Evolutionary conservation across 30 jellyfish, hydroid and myxozoan genomes (phyloP), one percentile per base, ranked within the genome.

Genomic region (Rhopilema esculentum): DNA sequence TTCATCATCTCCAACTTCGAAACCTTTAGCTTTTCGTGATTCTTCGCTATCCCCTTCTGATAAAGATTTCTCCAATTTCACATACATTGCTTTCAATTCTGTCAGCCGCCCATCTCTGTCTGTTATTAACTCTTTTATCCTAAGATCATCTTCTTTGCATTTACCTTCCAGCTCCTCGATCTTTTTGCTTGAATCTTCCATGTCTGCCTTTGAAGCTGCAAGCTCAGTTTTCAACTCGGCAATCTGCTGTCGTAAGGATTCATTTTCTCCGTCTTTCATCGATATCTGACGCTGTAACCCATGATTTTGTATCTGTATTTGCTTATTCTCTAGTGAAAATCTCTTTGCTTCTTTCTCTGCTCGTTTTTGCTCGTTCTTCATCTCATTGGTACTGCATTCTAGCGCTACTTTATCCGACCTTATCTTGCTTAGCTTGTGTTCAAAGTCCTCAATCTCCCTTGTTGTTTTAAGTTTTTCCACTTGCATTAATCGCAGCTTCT

Each of bases 381-480:
- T 31, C 27, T 77, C 88, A 23, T 72, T 74, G 22, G 66, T 4
- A 32, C 27, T 88, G n/a, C 85, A 48, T 20, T 79, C 80, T n/a
- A 61, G 66, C 22, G 72, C 82, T 27, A 50, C 72, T 28, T 77
- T 80, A 6, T 78, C 95, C 16, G 92, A 69, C 40, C 50, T 4
- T 18, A 69, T 24, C 26, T 79, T 84, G 48, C 74, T 61, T 50
- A 76, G 28, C 32, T 85, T 83, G 62, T 51, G 74, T 0, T 68
- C 89, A 22, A 69, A 12, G 23, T 72, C 82, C 48, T 88, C 87
- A 9, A 78, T 16, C 61, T 70, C 88, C 63, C 86, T 64, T 25
- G 75, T 84, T 62, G 85, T 71, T 51, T 82, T 81, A 30, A 52
- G 24, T 51, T 77, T 93, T 78, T 87, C 98, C 29, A 72, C 73